Conservation (phyloP, 2,888 invertebrate species). For the Galerucella calmariensis region DNA sequence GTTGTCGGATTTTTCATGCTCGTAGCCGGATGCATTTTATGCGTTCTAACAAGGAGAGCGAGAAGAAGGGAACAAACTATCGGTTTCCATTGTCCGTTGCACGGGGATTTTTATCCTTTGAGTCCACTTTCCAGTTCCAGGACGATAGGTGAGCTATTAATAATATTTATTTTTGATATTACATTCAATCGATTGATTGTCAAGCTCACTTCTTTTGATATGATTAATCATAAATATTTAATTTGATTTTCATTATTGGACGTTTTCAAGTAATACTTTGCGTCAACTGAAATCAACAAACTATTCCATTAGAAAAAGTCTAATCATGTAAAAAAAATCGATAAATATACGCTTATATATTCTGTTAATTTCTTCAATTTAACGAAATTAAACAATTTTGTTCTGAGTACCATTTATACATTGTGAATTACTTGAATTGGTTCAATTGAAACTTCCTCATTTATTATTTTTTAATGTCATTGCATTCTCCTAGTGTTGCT, state of each 20-base stretch:
- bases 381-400: constrained; percentile 2
- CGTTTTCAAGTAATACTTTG: too few species aligned
- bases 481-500: neutral
- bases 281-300: too few species aligned
- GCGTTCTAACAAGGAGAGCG: constrained; percentile 75
- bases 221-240: too few species aligned
- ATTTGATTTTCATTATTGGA: too few species aligned
- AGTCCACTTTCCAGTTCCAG: constrained; percentile 71
- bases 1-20: constrained; percentile 81
- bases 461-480: constrained; percentile 3
- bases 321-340: neutral
- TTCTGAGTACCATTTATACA: neutral
- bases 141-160: constrained; percentile 58
- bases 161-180: neutral
- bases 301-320: too few species aligned
- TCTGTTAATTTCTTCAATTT: constrained; percentile 1
- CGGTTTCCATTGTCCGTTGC: constrained; percentile 81
- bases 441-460: constrained; percentile 32
- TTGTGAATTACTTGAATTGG: constrained; percentile 11
- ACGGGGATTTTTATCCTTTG: constrained; percentile 81
- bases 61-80: constrained; percentile 75
- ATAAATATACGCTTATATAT: neutral
- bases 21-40: constrained; percentile 73
- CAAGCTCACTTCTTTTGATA: too few species aligned
- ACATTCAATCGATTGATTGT: too few species aligned